Percentiles rank a stretch among this genome's conserved stretches.
Conservation (phyloP, 2,888 invertebrate species). For the Hirtodrosophila cameraria region DNA sequence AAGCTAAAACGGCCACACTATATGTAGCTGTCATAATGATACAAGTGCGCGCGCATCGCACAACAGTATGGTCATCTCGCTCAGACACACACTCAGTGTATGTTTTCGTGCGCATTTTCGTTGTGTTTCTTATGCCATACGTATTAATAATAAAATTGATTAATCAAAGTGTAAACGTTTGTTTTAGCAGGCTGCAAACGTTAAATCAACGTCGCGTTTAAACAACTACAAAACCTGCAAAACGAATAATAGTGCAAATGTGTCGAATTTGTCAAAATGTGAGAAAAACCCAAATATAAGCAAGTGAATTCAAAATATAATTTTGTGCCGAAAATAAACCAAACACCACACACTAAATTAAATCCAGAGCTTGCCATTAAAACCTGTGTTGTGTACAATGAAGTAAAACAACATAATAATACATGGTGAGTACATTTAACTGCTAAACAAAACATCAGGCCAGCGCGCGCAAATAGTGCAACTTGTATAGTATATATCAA, state of each 20-base stretch:
- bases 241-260: constrained; percentile 20
- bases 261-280: constrained; percentile 40
- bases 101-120: constrained; percentile 60
- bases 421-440: constrained; percentile 54
- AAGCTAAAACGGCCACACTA: constrained; percentile 62
- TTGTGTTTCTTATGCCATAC: constrained; percentile 65
- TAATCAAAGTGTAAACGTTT: constrained; percentile 71
- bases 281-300: constrained; percentile 28
- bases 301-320: constrained; percentile 34
- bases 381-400: constrained; percentile 57
- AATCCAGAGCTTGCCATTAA: constrained; percentile 30
- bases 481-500: background rate
- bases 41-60: constrained; percentile 43
- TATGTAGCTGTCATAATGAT: constrained; percentile 27
- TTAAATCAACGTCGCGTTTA: constrained; percentile 40
- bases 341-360: constrained; percentile 11
- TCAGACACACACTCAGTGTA: constrained; percentile 42
- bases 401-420: constrained; percentile 45
- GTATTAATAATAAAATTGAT: constrained; percentile 78
- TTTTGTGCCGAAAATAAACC: constrained; percentile 30
- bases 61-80: constrained; percentile 43
- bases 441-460: constrained; percentile 22
- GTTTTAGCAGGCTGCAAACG: constrained; percentile 61
- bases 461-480: constrained; percentile 60
- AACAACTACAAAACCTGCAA: constrained; percentile 34